These are phyloP conservation scores for Natator depressus DNA, from an alignment of 2,113 vertebrate species.

Conservation along the genomic window DNA sequence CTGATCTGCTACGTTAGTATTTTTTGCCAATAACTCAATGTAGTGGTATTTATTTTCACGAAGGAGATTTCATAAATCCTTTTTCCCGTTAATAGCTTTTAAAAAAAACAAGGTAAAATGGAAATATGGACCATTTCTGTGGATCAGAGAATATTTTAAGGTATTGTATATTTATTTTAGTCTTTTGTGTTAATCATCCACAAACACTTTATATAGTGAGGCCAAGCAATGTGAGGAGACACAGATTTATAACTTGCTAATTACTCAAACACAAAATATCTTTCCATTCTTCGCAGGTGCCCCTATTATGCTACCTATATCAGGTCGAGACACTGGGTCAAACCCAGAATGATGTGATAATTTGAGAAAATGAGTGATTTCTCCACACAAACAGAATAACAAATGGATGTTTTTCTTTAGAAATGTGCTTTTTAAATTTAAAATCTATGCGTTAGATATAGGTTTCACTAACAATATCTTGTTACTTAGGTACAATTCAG, in stretches of 20 bases:
- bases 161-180: conserved; percentile 29
- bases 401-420: not conserved
- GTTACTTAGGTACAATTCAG: not conserved
- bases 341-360: not conserved
- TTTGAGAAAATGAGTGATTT: conserved; percentile 13
- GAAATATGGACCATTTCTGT: not conserved
- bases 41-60: not conserved
- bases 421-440: not conserved
- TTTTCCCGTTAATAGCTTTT: not conserved
- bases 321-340: not conserved
- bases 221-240: not conserved
- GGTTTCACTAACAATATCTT: not conserved
- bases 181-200: not conserved
- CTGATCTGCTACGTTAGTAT: not conserved
- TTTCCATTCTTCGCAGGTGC: not conserved
- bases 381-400: not conserved
- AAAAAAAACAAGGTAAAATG: not conserved
- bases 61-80: not conserved
- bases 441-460: not conserved
- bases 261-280: not conserved
- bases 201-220: conserved; percentile 18
- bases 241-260: not conserved
- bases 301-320: not conserved
- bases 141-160: conserved; percentile 32
- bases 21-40: not conserved